These are phyloP conservation scores for Drosophila niveifrons DNA, from an alignment of 2,888 invertebrate species.

Conservation along the genomic window DNA sequence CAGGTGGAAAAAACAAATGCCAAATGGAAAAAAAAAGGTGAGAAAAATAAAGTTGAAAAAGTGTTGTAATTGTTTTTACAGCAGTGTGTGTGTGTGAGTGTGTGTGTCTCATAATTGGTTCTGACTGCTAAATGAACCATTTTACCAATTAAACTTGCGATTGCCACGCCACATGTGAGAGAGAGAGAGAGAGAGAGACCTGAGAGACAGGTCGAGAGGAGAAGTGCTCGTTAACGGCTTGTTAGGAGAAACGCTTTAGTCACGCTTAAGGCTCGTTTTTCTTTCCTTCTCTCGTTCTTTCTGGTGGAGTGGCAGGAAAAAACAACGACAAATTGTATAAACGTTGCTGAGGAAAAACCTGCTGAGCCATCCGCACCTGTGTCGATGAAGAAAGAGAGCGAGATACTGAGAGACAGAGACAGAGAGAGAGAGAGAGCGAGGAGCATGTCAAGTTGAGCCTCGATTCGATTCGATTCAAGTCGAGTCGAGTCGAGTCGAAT, in stretches of 20 bases:
- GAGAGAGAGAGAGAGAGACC: no score
- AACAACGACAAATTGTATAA: conserved; percentile 51
- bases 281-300: neutral
- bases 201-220: neutral
- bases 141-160: conserved; percentile 80
- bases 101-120: conserved; percentile 69
- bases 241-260: conserved; percentile 73
- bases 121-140: conserved; percentile 83
- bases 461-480: conserved; percentile 16
- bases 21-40: conserved; percentile 12
- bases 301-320: conserved; percentile 50
- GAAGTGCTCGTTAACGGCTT: conserved; percentile 73
- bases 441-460: conserved; percentile 28
- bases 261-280: conserved; percentile 64
- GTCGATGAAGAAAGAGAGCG: conserved; percentile 2
- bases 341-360: conserved; percentile 52
- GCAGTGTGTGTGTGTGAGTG: conserved; percentile 31
- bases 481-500: conserved; percentile 4
- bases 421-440: neutral
- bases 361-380: conserved; percentile 75
- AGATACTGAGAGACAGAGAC: neutral
- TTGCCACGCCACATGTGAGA: conserved; percentile 70
- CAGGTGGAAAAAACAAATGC: conserved; percentile 19
- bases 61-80: conserved; percentile 74
- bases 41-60: conserved; percentile 54